A percentile compares a stretch with the other conserved stretches of the same genome.
These are phyloP conservation scores for Syngnathus floridae DNA, from an alignment of 2,113 vertebrate genomes.

Conservation along the genomic window DNA sequence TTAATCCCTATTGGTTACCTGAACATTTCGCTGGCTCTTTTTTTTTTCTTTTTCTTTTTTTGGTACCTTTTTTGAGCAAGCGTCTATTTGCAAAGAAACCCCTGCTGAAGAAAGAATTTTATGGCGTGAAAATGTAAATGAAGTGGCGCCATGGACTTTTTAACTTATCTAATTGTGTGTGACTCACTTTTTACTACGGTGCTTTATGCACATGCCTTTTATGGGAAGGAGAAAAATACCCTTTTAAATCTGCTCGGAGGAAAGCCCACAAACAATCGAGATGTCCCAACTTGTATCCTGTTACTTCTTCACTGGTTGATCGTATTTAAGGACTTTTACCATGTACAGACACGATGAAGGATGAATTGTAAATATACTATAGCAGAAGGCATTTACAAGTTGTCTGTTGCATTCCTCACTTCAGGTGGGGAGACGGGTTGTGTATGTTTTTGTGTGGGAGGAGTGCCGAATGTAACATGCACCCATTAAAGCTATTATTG, in stretches of 20 bases:
- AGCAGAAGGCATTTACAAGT: conserved; percentile 69
- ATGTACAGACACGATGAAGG: conserved; percentile 79
- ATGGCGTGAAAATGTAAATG: conserved; percentile 57
- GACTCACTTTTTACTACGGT: conserved; percentile 61
- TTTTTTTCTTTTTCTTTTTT: conserved; percentile 39
- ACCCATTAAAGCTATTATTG: conserved; percentile 92
- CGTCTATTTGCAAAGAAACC: conserved; percentile 49
- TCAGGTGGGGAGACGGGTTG: conserved; percentile 74
- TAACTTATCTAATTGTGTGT: conserved; percentile 48
- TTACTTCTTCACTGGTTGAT: conserved; percentile 56
- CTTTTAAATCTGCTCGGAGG: conserved; percentile 47
- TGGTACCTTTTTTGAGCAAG: neutral
- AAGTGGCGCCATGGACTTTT: conserved; percentile 49
- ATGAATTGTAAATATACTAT: conserved; percentile 82
- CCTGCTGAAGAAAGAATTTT: conserved; percentile 64
- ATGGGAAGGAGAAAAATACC: conserved; percentile 44
- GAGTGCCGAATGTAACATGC: conserved; percentile 90
- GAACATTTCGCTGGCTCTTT: conserved; percentile 47
- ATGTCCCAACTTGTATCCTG: conserved; percentile 55
- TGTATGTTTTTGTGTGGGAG: conserved; percentile 84
- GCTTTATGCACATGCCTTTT: conserved; percentile 64
- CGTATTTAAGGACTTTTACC: conserved; percentile 65
- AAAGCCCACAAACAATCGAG: conserved; percentile 50
- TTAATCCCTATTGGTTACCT: conserved; percentile 44
- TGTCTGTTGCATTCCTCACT: conserved; percentile 71